phyloP scores from a whole-genome alignment of 2,888 invertebrate genomes.

The Linnaemya tessellans region DNA sequence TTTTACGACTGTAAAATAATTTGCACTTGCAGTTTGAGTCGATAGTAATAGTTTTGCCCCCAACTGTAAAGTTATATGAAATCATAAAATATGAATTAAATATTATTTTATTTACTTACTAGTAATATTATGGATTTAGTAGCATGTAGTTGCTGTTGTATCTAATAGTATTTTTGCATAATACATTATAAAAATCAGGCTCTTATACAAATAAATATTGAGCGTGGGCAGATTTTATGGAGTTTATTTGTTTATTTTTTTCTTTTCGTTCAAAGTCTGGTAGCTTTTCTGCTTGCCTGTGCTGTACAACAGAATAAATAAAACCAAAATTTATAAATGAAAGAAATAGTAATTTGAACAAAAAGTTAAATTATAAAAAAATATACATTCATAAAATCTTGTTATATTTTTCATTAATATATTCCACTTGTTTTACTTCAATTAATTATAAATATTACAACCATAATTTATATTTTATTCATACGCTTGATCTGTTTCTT shows the following conservation, averaged over 20 bases:
- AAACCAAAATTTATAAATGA: not conserved
- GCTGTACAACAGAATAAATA: not conserved
- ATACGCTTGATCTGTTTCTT: conserved; percentile 3
- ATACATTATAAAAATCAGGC: conserved; percentile 28
- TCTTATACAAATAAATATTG: conserved; percentile 2
- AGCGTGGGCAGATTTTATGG: conserved; percentile 61
- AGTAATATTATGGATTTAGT: conserved; percentile 44
- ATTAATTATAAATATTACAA: conserved; percentile 51
- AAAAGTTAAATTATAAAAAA: conserved; percentile 25
- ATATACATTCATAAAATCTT: conserved; percentile 21
- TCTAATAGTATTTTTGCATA: conserved; percentile 28
- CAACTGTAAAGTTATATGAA: conserved; percentile 2
- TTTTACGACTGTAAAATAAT: too few relatives aligned
- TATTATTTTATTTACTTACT: conserved; percentile 41
- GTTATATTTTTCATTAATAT: conserved; percentile 12
- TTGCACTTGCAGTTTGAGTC: too few relatives aligned
- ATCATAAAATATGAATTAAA: conserved; percentile 59
- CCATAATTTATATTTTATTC: conserved; percentile 23
- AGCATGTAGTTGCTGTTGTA: conserved; percentile 13
- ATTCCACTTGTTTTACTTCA: conserved; percentile 26
- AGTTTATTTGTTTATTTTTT: not conserved
- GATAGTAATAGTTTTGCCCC: not conserved
- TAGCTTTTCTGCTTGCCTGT: conserved; percentile 40
- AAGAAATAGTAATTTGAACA: conserved; percentile 15
- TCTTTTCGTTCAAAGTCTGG: conserved; percentile 40